A percentile compares a stretch with the other conserved stretches of the same genome.
Evolutionary conservation across 1,140 invertebrate genomes (phyloP).

Genomic region (Parasteatoda tepidariorum): DNA sequence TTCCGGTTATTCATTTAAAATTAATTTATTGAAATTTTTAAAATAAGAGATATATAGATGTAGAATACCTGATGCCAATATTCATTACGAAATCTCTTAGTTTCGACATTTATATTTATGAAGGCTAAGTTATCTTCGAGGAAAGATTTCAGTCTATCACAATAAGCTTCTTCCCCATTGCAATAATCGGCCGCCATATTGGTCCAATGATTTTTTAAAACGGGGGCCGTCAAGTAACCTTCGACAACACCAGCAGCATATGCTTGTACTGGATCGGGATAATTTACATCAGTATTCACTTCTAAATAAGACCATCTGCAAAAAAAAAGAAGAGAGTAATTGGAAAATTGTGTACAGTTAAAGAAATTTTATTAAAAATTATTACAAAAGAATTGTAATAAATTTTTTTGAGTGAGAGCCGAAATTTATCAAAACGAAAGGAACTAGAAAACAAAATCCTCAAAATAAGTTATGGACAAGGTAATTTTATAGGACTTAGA

Average conservation of each 20-base stretch:
- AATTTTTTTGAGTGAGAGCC: too few relatives aligned
- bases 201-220: conserved; percentile 84
- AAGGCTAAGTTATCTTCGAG: conserved; percentile 76
- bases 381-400: too few relatives aligned
- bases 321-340: conserved; percentile 17
- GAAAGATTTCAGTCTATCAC: conserved; percentile 76
- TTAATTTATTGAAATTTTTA: too few relatives aligned
- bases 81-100: conserved; percentile 71
- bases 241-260: conserved; percentile 91
- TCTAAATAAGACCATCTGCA: conserved; percentile 81
- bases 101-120: conserved; percentile 74
- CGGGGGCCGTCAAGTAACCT: conserved; percentile 82
- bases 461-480: too few relatives aligned
- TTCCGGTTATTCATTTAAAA: too few relatives aligned
- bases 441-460: too few relatives aligned
- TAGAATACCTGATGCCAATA: conserved; percentile 82
- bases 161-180: conserved; percentile 76
- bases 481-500: too few relatives aligned
- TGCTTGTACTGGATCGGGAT: conserved; percentile 78
- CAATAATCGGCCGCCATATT: conserved; percentile 81
- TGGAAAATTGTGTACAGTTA: not conserved
- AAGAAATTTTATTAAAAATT: too few relatives aligned
- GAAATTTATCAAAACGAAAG: too few relatives aligned
- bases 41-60: too few relatives aligned
- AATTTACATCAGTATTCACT: conserved; percentile 79